Conservation (phyloP, 2,888 invertebrate genomes). For the Ormyrus nitidulus region DNA sequence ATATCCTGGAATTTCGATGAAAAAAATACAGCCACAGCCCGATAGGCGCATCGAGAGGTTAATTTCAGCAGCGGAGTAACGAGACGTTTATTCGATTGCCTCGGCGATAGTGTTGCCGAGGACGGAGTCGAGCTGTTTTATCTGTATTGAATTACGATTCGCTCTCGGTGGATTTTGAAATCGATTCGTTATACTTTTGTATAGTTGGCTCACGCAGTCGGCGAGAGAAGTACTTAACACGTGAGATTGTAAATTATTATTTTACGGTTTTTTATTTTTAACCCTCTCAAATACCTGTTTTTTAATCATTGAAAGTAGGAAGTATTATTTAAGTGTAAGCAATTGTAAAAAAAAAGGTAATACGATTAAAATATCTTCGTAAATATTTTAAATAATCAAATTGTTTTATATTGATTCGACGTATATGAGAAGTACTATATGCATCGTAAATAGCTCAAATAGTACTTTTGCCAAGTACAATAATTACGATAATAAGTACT, state of each 20-base stretch:
- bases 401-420: slow-evolving; percentile 51
- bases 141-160: neutral
- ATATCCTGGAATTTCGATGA: no score
- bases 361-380: slow-evolving; percentile 47
- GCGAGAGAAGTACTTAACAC: slow-evolving; percentile 31
- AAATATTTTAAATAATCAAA: slow-evolving; percentile 55
- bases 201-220: slow-evolving; percentile 4
- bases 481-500: slow-evolving; percentile 52
- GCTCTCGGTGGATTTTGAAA: slow-evolving; percentile 12
- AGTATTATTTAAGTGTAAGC: slow-evolving; percentile 50
- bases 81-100: neutral
- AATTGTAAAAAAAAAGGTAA: slow-evolving; percentile 44
- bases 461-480: slow-evolving; percentile 55
- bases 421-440: slow-evolving; percentile 41
- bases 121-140: neutral
- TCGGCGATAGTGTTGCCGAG: neutral
- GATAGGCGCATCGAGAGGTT: no score
- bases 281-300: slow-evolving; percentile 5
- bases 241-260: slow-evolving; percentile 41
- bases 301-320: slow-evolving; percentile 23
- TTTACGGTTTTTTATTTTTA: slow-evolving; percentile 19
- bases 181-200: slow-evolving; percentile 7
- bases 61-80: neutral
- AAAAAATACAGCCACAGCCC: no score
- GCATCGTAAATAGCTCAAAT: slow-evolving; percentile 39